Percentiles rank a stretch among this genome's conserved stretches.
Evolutionary conservation across 2,113 vertebrate species (phyloP).

Genomic region (Gallinago jamesoni): DNA sequence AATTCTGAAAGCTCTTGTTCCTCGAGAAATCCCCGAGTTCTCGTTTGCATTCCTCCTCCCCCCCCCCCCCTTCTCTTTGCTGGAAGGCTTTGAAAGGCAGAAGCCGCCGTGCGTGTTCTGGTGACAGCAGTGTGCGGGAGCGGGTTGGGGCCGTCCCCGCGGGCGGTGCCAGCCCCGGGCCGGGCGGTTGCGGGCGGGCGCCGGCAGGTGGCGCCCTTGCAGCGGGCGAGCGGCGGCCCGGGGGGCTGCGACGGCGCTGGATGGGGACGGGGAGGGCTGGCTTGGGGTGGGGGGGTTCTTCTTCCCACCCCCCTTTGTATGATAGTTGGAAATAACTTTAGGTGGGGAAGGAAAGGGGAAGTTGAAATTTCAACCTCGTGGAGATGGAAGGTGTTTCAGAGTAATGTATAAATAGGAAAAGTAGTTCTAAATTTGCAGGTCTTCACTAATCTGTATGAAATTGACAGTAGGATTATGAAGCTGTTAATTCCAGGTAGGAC

Average conservation of each 20-base stretch:
- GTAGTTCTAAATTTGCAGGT: background rate
- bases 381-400: background rate
- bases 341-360: background rate
- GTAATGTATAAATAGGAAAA: background rate
- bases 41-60: background rate
- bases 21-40: rapidly evolving
- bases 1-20: background rate
- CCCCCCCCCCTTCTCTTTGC: background rate
- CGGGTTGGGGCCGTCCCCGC: too few relatives aligned
- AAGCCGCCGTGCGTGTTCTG: background rate
- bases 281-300: too few relatives aligned
- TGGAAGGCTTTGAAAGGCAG: rapidly evolving
- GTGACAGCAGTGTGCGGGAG: too few relatives aligned
- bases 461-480: background rate
- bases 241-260: too few relatives aligned
- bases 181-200: background rate
- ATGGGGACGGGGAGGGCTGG: too few relatives aligned
- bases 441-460: background rate
- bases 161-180: too few relatives aligned
- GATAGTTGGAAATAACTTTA: rapidly evolving
- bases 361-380: background rate
- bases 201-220: conserved; percentile 64
- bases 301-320: rapidly evolving
- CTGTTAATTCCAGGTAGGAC: background rate
- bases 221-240: background rate